Evolutionary conservation across 2,888 invertebrate species (phyloP).

Genomic region (Sphaerophoria taeniata): DNA sequence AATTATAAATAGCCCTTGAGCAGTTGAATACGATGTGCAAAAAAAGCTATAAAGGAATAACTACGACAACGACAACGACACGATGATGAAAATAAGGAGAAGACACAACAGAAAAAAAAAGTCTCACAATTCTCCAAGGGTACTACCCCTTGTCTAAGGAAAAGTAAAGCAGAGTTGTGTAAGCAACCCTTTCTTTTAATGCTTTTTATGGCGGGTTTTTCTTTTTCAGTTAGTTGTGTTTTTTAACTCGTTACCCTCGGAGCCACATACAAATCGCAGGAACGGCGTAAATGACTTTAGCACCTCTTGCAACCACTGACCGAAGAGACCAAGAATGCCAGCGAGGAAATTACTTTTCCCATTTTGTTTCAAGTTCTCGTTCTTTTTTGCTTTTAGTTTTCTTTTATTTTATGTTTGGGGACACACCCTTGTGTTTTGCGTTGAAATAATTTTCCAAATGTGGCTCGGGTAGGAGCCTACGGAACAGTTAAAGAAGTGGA

Average conservation of each 20-base stretch:
- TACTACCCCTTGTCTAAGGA: conserved; percentile 52
- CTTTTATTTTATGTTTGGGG: conserved; percentile 31
- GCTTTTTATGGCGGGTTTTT: conserved; percentile 32
- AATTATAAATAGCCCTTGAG: conserved; percentile 66
- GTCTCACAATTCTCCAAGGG: conserved; percentile 30
- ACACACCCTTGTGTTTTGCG: conserved; percentile 64
- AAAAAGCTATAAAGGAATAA: conserved; percentile 13
- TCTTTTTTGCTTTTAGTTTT: background rate
- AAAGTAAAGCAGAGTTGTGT: conserved; percentile 39
- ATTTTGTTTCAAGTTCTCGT: conserved; percentile 61
- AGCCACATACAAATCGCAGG: conserved; percentile 67
- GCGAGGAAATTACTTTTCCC: conserved; percentile 71
- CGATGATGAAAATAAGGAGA: too few species aligned
- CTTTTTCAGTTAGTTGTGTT: conserved; percentile 5
- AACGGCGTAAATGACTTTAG: conserved; percentile 70
- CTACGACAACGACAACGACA: conserved; percentile 5
- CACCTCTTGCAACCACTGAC: conserved; percentile 52
- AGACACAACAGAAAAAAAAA: too few species aligned
- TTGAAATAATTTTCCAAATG: conserved; percentile 63
- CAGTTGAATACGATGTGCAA: conserved; percentile 36
- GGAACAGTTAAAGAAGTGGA: background rate
- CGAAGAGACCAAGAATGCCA: conserved; percentile 36
- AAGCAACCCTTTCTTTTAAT: conserved; percentile 30
- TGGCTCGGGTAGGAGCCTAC: background rate
- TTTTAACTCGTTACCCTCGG: conserved; percentile 40